A percentile compares a stretch with the other conserved stretches of the same genome.
phyloP scores from a whole-genome alignment of 2,888 invertebrate species.

The Neuroscelio doddi region DNA sequence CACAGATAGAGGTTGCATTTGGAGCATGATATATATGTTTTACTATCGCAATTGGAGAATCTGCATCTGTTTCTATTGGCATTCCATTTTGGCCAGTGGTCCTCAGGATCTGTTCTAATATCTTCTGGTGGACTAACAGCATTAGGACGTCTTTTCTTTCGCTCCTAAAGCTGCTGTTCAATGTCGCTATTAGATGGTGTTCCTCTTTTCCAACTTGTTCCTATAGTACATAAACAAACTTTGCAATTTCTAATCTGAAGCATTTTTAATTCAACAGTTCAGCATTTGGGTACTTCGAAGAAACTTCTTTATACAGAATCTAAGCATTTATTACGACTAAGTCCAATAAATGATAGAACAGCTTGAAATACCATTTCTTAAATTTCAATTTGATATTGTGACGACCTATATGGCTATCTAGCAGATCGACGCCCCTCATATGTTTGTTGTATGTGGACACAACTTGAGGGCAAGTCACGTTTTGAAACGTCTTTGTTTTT shows the following conservation, averaged over 20 bases:
- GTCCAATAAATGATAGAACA: no score
- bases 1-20: background rate
- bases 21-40: background rate
- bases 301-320: no score
- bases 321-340: no score
- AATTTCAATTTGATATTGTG: no score
- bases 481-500: no score
- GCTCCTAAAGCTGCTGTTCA: background rate
- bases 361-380: no score
- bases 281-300: no score
- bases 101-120: background rate
- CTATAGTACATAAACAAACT: slow-evolving; percentile 1
- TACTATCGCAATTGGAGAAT: background rate
- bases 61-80: background rate
- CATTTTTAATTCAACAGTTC: no score
- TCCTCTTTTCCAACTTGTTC: background rate
- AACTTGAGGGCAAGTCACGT: no score
- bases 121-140: background rate
- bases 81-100: background rate
- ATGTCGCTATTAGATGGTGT: background rate
- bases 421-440: no score
- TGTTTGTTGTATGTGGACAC: no score
- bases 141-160: background rate
- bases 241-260: background rate
- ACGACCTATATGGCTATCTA: no score